phyloP scores from a whole-genome alignment of 2,113 vertebrate species.

The Zosterops japonicus region DNA sequence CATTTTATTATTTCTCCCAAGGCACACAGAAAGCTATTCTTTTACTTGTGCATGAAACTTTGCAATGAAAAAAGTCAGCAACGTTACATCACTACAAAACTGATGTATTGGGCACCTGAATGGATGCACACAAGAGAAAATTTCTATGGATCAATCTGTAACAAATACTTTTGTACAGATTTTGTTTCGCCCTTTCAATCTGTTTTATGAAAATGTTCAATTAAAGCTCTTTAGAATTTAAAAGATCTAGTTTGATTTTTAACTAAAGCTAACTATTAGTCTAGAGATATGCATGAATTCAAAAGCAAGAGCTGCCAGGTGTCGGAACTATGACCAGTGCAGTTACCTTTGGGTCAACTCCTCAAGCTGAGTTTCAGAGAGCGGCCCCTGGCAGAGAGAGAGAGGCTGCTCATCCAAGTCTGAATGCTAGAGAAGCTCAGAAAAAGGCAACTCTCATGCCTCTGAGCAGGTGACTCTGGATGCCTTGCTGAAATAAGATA shows the following conservation, averaged over 20 bases:
- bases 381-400: background rate
- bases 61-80: background rate
- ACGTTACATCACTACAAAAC: background rate
- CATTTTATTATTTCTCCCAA: background rate
- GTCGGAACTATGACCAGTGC: background rate
- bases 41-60: background rate
- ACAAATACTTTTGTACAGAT: background rate
- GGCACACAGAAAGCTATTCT: background rate
- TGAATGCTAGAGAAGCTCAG: background rate
- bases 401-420: background rate
- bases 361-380: background rate
- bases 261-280: background rate
- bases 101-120: background rate
- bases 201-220: background rate
- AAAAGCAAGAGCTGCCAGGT: background rate
- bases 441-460: background rate
- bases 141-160: background rate
- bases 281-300: background rate
- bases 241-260: background rate
- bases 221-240: background rate
- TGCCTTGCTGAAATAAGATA: background rate
- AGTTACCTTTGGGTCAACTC: background rate
- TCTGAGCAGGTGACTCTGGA: background rate
- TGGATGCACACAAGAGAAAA: background rate
- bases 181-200: background rate